These are phyloP conservation scores for Engystomops pustulosus DNA, from an alignment of 2,113 vertebrate genomes.

Conservation along the genomic window DNA sequence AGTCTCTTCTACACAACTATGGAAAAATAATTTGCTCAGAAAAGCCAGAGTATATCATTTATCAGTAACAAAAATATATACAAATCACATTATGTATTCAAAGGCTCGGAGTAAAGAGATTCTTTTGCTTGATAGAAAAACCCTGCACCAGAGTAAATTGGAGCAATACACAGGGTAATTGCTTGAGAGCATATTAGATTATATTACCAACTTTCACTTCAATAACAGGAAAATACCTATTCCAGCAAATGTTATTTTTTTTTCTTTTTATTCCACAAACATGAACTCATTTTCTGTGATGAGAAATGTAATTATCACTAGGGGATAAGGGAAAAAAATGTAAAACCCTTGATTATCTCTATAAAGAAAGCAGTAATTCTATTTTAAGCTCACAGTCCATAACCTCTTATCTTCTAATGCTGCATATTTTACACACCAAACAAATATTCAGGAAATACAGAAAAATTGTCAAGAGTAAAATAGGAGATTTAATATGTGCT, in stretches of 20 bases:
- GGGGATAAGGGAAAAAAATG: slow-evolving; percentile 69
- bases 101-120: slow-evolving; percentile 75
- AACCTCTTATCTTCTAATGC: neutral
- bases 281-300: slow-evolving; percentile 75
- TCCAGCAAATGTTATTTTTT: slow-evolving; percentile 54
- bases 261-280: slow-evolving; percentile 60
- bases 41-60: slow-evolving; percentile 39
- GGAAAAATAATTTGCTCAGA: slow-evolving; percentile 46
- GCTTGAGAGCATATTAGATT: slow-evolving; percentile 68
- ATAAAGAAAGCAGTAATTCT: slow-evolving; percentile 66
- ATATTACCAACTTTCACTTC: slow-evolving; percentile 64
- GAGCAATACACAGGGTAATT: slow-evolving; percentile 73
- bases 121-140: slow-evolving; percentile 72
- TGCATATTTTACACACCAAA: slow-evolving; percentile 7
- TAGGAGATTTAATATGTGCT: neutral
- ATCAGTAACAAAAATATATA: slow-evolving; percentile 52
- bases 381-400: slow-evolving; percentile 61
- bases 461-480: neutral
- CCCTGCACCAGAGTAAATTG: slow-evolving; percentile 74
- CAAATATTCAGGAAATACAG: neutral
- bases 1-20: slow-evolving; percentile 19
- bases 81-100: slow-evolving; percentile 66
- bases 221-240: slow-evolving; percentile 57
- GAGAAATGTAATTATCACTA: slow-evolving; percentile 73
- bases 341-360: slow-evolving; percentile 66